Percentiles rank a stretch among this genome's conserved stretches.
phyloP scores from a whole-genome alignment of 2,888 invertebrate genomes.

The Diachrysia chrysitis region DNA sequence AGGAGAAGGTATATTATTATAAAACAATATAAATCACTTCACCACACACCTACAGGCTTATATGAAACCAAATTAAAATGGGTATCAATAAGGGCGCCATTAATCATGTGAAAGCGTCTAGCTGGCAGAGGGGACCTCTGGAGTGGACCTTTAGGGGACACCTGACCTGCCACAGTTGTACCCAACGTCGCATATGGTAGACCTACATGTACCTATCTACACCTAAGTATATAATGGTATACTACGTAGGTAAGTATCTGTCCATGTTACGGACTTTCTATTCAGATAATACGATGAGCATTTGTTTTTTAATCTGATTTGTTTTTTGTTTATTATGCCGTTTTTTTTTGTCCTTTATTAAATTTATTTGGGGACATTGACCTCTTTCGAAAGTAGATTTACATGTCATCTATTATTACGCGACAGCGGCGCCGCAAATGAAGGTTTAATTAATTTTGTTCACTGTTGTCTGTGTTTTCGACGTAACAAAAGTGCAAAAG shows the following conservation, averaged over 20 bases:
- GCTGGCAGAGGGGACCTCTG: constrained; percentile 78
- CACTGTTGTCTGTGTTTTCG: not conserved
- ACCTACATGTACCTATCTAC: constrained; percentile 13
- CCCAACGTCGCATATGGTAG: constrained; percentile 49
- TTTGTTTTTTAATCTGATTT: not conserved
- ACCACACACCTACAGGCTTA: constrained; percentile 45
- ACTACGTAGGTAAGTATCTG: constrained; percentile 5
- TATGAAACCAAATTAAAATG: constrained; percentile 78
- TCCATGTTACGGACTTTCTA: too few relatives aligned
- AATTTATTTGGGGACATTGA: not conserved
- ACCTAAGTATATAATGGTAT: not conserved
- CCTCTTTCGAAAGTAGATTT: constrained; percentile 15
- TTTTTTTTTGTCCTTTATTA: not conserved
- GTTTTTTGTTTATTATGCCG: too few relatives aligned
- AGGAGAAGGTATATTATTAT: not conserved
- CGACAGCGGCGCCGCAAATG: constrained; percentile 7
- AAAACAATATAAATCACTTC: constrained; percentile 5
- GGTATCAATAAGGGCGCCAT: constrained; percentile 81
- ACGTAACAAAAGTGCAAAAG: not conserved
- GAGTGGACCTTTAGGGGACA: constrained; percentile 80
- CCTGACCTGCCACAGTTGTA: constrained; percentile 77
- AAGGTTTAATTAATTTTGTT: constrained; percentile 5
- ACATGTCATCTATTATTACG: constrained; percentile 15
- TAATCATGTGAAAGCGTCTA: constrained; percentile 83
- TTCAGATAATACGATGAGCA: too few relatives aligned